A percentile compares a stretch with the other conserved stretches of the same genome.
Conservation (phyloP, 1,140 invertebrate genomes). For the Amyelois transitella region DNA sequence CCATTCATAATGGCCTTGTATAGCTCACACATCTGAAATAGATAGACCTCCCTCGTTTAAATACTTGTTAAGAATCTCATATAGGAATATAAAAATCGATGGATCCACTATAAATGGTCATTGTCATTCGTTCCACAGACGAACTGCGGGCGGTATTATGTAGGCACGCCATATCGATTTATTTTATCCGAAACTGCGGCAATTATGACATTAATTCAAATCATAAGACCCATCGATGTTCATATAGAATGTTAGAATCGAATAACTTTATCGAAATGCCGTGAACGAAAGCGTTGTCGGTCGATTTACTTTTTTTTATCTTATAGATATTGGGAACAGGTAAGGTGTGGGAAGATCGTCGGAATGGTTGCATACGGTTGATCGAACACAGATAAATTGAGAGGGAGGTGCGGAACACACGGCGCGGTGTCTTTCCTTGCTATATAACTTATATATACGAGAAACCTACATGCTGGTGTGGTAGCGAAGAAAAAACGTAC, state of each 20-base stretch:
- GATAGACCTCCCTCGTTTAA: constrained; percentile 22
- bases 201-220: constrained; percentile 73
- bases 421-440: constrained; percentile 22
- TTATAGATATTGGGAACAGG: constrained; percentile 43
- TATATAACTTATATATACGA: not conserved
- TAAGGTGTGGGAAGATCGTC: constrained; percentile 65
- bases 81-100: constrained; percentile 31
- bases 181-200: constrained; percentile 68
- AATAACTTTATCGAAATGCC: constrained; percentile 61
- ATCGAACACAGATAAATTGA: constrained; percentile 52
- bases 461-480: too few relatives aligned
- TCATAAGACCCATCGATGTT: constrained; percentile 64
- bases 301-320: constrained; percentile 49
- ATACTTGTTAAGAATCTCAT: constrained; percentile 15
- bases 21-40: constrained; percentile 26
- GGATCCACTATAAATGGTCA: constrained; percentile 37
- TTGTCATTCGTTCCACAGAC: constrained; percentile 32
- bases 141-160: constrained; percentile 68
- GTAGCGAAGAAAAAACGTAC: too few relatives aligned
- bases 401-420: constrained; percentile 22
- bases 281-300: constrained; percentile 49
- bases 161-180: constrained; percentile 67
- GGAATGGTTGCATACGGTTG: constrained; percentile 46
- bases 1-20: constrained; percentile 43
- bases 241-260: constrained; percentile 61